phyloP scores from a whole-genome alignment of 2,888 invertebrate genomes.

The Cistogaster globosa region DNA sequence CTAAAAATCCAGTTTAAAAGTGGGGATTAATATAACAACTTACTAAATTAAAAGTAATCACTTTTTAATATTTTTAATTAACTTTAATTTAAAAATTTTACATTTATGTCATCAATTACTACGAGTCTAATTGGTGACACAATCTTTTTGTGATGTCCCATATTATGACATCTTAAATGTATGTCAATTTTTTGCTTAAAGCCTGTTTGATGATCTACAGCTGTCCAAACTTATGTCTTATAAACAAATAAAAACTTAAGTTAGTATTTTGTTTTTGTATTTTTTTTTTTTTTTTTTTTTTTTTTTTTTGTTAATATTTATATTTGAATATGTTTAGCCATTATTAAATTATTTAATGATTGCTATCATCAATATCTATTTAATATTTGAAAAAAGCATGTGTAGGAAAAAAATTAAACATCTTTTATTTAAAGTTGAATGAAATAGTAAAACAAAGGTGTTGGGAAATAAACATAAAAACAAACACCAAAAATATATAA shows the following conservation, averaged over 20 bases:
- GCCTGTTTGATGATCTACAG: constrained; percentile 9
- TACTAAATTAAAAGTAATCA: background rate
- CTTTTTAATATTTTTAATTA: background rate
- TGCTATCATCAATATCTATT: background rate
- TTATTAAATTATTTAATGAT: constrained; percentile 38
- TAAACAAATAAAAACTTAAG: constrained; percentile 23
- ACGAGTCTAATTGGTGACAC: background rate
- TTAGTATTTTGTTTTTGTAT: too few species aligned
- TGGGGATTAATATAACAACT: background rate
- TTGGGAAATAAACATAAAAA: constrained; percentile 30
- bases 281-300: too few species aligned
- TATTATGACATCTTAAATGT: constrained; percentile 24
- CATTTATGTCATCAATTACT: too few species aligned
- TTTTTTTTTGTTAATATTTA: background rate
- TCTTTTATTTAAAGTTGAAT: background rate
- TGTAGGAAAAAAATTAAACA: background rate
- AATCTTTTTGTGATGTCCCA: background rate
- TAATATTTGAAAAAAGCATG: background rate
- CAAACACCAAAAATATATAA: too few species aligned
- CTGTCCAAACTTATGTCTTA: constrained; percentile 9
- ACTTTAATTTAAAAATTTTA: background rate
- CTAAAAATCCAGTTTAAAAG: background rate
- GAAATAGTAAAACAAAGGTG: constrained; percentile 19
- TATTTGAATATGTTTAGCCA: background rate
- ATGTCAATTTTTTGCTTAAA: constrained; percentile 20